phyloP scores from a whole-genome alignment of 2,797 vertebrate species.

The Pteropus rufus region DNA sequence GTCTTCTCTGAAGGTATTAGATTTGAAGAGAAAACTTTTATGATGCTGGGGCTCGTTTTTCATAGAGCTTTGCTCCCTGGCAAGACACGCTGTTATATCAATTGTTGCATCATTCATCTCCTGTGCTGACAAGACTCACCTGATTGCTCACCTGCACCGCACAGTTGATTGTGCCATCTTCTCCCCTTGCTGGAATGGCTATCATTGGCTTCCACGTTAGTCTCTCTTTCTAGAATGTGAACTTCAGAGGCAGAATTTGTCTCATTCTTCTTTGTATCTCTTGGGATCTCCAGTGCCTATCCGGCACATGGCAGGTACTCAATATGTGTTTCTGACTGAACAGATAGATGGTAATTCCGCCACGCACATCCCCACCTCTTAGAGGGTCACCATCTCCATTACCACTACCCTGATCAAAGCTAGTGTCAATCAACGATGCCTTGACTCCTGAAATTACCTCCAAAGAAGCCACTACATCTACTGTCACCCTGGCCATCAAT shows the following conservation, averaged over 20 bases:
- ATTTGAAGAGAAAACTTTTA: not conserved
- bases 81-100: not conserved
- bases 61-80: not conserved
- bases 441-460: not conserved
- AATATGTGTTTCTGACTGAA: not conserved
- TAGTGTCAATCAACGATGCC: not conserved
- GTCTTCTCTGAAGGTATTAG: not conserved
- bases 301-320: not conserved
- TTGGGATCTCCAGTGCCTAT: not conserved
- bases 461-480: not conserved
- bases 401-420: not conserved
- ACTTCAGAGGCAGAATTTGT: not conserved
- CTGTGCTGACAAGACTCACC: not conserved
- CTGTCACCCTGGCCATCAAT: accelerated
- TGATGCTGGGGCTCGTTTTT: not conserved
- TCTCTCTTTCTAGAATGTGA: not conserved
- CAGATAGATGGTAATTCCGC: not conserved
- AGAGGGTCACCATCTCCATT: too few relatives aligned
- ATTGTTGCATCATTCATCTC: not conserved
- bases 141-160: not conserved
- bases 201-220: not conserved
- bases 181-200: not conserved
- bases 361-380: not conserved
- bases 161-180: not conserved
- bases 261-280: not conserved